Evolutionary conservation across 2,888 invertebrate species (phyloP).

Genomic region (Drosophila multiciliata): DNA sequence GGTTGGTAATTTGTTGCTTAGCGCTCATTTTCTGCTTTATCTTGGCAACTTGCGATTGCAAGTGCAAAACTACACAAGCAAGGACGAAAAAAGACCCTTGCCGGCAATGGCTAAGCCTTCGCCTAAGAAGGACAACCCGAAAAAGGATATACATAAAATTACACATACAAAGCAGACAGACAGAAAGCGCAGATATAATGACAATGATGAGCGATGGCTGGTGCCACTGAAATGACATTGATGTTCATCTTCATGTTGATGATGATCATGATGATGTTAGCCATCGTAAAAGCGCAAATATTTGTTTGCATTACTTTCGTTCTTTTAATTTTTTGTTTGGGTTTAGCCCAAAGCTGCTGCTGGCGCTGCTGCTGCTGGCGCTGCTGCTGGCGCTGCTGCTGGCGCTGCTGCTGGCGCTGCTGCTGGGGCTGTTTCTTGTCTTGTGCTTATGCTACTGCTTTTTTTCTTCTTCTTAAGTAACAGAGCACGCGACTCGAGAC

Average conservation of each 20-base stretch:
- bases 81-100: slow-evolving; percentile 15
- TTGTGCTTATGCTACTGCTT: neutral
- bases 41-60: slow-evolving; percentile 27
- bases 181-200: slow-evolving; percentile 22
- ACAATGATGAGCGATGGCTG: slow-evolving; percentile 47
- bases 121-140: slow-evolving; percentile 34
- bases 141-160: slow-evolving; percentile 45
- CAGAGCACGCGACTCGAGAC: slow-evolving; percentile 49
- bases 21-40: slow-evolving; percentile 31
- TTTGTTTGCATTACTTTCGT: slow-evolving; percentile 76
- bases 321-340: slow-evolving; percentile 36
- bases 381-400: neutral
- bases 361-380: neutral
- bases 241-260: slow-evolving; percentile 31
- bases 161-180: neutral
- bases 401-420: neutral
- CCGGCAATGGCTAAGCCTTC: slow-evolving; percentile 20
- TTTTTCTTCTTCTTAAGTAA: slow-evolving; percentile 29
- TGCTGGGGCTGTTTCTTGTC: neutral
- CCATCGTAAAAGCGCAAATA: slow-evolving; percentile 73
- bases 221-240: slow-evolving; percentile 34
- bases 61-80: slow-evolving; percentile 27
- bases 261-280: slow-evolving; percentile 49
- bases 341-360: slow-evolving; percentile 17
- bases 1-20: slow-evolving; percentile 65